Percentiles rank a stretch among this genome's conserved stretches.
phyloP scores from a whole-genome alignment of 2,888 invertebrate species.

The Abscondita cerata region DNA sequence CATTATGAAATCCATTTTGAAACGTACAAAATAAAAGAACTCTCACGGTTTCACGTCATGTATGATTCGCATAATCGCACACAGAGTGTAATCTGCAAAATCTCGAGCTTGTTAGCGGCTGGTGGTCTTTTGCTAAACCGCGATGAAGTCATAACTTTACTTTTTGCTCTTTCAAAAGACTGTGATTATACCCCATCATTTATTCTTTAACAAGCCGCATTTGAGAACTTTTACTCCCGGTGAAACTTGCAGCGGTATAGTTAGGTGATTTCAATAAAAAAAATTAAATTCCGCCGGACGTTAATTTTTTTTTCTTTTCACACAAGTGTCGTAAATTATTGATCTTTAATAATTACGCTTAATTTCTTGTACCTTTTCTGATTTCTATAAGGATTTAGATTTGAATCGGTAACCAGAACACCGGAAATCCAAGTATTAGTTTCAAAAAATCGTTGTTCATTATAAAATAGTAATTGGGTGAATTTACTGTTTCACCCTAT shows the following conservation, averaged over 20 bases:
- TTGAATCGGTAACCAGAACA: no score
- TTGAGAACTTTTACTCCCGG: conserved; percentile 34
- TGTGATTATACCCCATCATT: conserved; percentile 43
- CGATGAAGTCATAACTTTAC: conserved; percentile 43
- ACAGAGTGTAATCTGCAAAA: conserved; percentile 39
- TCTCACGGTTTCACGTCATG: conserved; percentile 24
- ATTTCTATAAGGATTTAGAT: no score
- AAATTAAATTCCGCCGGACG: conserved; percentile 8
- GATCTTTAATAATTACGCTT: not conserved
- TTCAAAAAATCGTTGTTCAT: no score
- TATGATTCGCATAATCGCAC: conserved; percentile 36
- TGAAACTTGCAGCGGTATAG: conserved; percentile 22
- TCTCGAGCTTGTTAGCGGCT: conserved; percentile 40
- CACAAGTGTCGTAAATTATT: conserved; percentile 4
- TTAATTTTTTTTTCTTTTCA: conserved; percentile 1
- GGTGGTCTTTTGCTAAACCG: conserved; percentile 40
- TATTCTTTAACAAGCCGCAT: conserved; percentile 44
- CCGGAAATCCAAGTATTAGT: no score
- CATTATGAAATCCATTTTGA: conserved; percentile 20
- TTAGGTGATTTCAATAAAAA: conserved; percentile 26
- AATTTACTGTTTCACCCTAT: no score
- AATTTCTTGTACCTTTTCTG: no score
- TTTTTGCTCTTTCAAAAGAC: conserved; percentile 40
- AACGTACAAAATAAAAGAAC: conserved; percentile 10
- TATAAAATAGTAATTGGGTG: no score